Evolutionary conservation across 2,113 vertebrate genomes (phyloP).

Genomic region (zebrafish (Danio rerio)): DNA sequence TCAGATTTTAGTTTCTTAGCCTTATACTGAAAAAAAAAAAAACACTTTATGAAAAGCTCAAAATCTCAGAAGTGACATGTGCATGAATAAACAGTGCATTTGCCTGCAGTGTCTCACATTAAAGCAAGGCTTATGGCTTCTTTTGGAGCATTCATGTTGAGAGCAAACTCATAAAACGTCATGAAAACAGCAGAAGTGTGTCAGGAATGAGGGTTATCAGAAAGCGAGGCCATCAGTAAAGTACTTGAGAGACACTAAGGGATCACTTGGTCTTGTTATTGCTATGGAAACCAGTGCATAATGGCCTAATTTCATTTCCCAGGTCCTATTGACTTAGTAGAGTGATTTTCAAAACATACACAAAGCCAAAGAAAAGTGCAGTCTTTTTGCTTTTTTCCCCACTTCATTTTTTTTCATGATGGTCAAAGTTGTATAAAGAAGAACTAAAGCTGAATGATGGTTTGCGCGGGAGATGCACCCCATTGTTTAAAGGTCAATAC

Average conservation of each 20-base stretch:
- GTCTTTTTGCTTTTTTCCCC: background rate
- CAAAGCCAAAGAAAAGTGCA: background rate
- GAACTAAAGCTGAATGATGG: background rate
- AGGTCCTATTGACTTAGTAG: conserved; percentile 24
- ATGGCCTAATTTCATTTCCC: conserved; percentile 39
- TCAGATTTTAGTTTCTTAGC: too few relatives aligned
- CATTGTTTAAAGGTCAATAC: conserved; percentile 25
- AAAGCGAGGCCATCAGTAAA: conserved; percentile 37
- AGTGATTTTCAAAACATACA: conserved; percentile 35
- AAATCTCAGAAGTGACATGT: too few relatives aligned
- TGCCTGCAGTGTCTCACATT: too few relatives aligned
- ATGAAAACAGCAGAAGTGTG: conserved; percentile 26
- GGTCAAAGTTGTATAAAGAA: conserved; percentile 6
- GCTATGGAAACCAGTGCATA: conserved; percentile 48
- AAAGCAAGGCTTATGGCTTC: background rate
- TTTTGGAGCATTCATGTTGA: background rate
- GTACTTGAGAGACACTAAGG: conserved; percentile 31
- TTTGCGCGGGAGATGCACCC: conserved; percentile 7
- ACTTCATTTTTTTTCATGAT: background rate
- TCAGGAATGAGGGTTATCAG: conserved; percentile 48
- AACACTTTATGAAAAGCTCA: too few relatives aligned
- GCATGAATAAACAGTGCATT: too few relatives aligned
- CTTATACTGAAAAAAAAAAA: too few relatives aligned
- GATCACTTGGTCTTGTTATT: conserved; percentile 46
- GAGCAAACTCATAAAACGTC: background rate